Evolutionary conservation across 2,113 vertebrate genomes (phyloP), one percentile per base, ranked within the genome.

Genomic region (Alaudala cheleensis): DNA sequence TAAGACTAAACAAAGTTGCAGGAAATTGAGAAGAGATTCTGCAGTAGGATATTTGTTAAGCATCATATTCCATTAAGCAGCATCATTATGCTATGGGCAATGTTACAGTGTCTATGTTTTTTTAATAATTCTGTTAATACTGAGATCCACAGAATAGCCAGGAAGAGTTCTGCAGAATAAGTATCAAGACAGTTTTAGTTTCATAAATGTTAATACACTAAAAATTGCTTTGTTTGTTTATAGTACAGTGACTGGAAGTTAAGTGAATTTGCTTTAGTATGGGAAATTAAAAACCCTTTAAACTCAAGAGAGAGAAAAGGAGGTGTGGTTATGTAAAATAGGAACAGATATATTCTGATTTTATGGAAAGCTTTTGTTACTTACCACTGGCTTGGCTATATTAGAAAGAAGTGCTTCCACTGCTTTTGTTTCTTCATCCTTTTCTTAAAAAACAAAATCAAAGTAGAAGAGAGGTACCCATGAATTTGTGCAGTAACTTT

Each of bases 391-490:
- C 96, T 98, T 99, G 96, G 91, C 95, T 97, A 99, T 98, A 94
- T 97, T 98, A 81, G 98, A 98, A 93, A 99, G 96, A 86, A 98
- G 96, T 44, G 98, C 98, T 96, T 98, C 98, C 88, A 99, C 96
- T 94, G 98, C 98, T 98, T 98, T 98, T 53, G 98, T 98, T 96
- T 99, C 98, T 97, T 98, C 98, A 96, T 99, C 98, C 94, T 99
- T 98, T 97, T 99, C 99, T 99, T 94, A 74, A 97, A 96, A 96
- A 96, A 76, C 57, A 89, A 96, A 77, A 92, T 60, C 66, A 81
- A 84, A 96, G 81, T 74, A 81, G 84, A 94, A 58, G 80, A 84
- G 37, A 89, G 76, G 60, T 53, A 81, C 14, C 42, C 58, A 81
- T 94, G 66, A 97, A 87, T 89, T 44, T 40, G 28, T 53, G 45